Conservation (phyloP, 2,888 invertebrate genomes). For the Thereva unica region DNA sequence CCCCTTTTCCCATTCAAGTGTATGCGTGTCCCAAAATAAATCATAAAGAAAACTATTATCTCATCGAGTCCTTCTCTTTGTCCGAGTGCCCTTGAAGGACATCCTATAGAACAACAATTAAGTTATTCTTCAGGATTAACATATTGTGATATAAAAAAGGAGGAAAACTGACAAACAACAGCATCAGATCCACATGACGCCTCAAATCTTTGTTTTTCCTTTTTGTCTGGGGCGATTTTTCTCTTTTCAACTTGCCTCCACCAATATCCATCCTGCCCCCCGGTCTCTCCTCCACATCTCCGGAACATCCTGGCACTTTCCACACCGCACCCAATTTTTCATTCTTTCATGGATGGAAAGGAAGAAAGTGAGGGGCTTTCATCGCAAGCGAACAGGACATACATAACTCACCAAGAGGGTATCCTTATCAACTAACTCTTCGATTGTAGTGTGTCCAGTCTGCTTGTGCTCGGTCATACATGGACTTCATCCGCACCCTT, state of each 20-base stretch:
- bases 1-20: too few relatives aligned
- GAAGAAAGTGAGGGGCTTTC: constrained; percentile 14
- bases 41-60: too few relatives aligned
- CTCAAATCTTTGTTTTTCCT: constrained; percentile 38
- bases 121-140: constrained; percentile 38
- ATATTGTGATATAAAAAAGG: constrained; percentile 32
- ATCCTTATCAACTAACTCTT: constrained; percentile 30
- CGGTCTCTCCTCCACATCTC: constrained; percentile 37
- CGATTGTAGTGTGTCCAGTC: constrained; percentile 30
- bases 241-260: constrained; percentile 6
- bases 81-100: constrained; percentile 11
- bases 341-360: constrained; percentile 10
- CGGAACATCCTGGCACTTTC: constrained; percentile 1
- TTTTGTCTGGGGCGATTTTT: constrained; percentile 35
- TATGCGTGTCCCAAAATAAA: too few relatives aligned
- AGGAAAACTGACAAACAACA: constrained; percentile 32
- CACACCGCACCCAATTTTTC: constrained; percentile 40
- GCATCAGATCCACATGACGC: constrained; percentile 40
- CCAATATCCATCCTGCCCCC: constrained; percentile 2
- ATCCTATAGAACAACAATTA: constrained; percentile 37
- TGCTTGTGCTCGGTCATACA: neutral
- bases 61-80: too few relatives aligned
- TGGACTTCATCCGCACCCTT: constrained; percentile 18
- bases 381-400: neutral
- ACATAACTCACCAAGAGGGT: constrained; percentile 23